phyloP scores from a whole-genome alignment of 2,113 vertebrate species.

The Passerina amoena region DNA sequence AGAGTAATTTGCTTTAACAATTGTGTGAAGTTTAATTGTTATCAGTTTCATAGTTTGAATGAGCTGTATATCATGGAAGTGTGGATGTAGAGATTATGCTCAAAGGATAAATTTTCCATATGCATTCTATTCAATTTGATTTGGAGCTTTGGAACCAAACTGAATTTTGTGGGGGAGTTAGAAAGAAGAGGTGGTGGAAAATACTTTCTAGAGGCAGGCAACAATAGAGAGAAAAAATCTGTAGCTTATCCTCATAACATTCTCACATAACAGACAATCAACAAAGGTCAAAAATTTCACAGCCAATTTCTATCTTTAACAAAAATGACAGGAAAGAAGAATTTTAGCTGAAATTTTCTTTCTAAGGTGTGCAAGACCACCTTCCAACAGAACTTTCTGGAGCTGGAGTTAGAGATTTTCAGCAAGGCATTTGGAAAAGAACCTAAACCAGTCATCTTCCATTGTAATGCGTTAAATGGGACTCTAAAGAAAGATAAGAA shows the following conservation, averaged over 20 bases:
- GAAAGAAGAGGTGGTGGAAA: not conserved
- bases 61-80: not conserved
- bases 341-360: not conserved
- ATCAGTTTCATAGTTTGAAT: not conserved
- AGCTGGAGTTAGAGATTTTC: not conserved
- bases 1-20: constrained; percentile 32
- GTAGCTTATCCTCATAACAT: not conserved
- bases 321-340: not conserved
- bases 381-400: not conserved
- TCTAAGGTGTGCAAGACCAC: not conserved
- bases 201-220: not conserved
- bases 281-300: not conserved
- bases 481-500: not conserved
- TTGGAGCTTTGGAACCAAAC: not conserved
- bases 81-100: not conserved
- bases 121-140: not conserved
- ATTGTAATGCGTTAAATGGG: not conserved
- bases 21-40: constrained; percentile 11
- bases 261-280: not conserved
- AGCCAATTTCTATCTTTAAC: not conserved
- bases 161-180: not conserved
- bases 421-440: not conserved
- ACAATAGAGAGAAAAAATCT: not conserved
- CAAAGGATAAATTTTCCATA: not conserved
- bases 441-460: not conserved